Base-by-base conservation (phyloP, 1,140 invertebrate genomes). In the Ips typographus region DNA sequence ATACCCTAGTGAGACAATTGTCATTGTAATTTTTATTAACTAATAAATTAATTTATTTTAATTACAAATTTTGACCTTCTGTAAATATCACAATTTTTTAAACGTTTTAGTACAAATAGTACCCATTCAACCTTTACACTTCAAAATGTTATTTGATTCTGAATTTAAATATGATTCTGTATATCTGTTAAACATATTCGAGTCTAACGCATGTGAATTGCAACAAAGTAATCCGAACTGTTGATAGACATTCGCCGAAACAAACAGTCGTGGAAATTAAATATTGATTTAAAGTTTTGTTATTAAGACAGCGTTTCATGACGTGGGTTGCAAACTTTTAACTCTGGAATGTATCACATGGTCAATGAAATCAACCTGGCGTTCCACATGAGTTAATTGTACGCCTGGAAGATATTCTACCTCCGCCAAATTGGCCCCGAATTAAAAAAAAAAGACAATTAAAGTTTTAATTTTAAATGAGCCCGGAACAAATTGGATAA, bases 281-380 rank as follows among this genome's bases (percentile, higher is more conserved):
- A 66, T 66, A 44, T 66, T 66, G 53, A 66, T 38, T 38, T 55
- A 43, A 42, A 56, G 22, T 40, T 65, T 55, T 40, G 53, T 58
- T 39, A 44, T 47, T 43, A 58, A 5, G 22, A 47, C 58, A 40
- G 8, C 36, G 47, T 66, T 66, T 57, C 39, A 4, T 22, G 22
- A 44, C 37, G 64, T 58, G 55, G 64, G 55, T 39, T 37, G 64
- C 4, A 40, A 42, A 59, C 7, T 42, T 42, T 42, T 36, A 55
- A 55, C 37, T 22, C 37, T 22, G 22, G 22, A 22, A 22, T 22
- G 22, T 22, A 49, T 22, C 37, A 37, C 52, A 55, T 55, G n/a
- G 5, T 37, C 1, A 36, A 36, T 55, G 52, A 56, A 59, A 42
- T 59, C 22, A 22, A 59, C 57, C 57, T n/a, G 6, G 57, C 57